phyloP scores from a whole-genome alignment of 1,140 invertebrate genomes.

The Odontomachus brunneus region DNA sequence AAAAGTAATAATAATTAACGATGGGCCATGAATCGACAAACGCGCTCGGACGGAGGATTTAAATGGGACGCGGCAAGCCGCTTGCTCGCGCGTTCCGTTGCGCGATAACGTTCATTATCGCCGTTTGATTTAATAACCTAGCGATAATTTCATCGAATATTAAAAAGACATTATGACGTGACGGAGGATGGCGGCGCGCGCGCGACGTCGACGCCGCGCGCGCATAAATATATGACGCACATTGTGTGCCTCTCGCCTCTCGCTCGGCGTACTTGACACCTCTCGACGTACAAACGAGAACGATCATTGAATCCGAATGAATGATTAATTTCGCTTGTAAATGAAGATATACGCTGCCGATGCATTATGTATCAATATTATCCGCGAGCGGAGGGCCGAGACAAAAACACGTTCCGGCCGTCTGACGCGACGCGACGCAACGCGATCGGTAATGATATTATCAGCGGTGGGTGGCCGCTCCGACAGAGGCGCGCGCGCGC shows the following conservation, averaged over 20 bases:
- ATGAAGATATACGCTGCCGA: slow-evolving; percentile 52
- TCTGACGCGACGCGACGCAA: slow-evolving; percentile 27
- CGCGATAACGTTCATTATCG: slow-evolving; percentile 45
- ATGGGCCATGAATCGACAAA: slow-evolving; percentile 28
- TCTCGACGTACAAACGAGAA: slow-evolving; percentile 54
- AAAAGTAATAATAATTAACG: slow-evolving; percentile 51
- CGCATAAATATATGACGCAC: slow-evolving; percentile 46
- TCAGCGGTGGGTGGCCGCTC: too few species aligned
- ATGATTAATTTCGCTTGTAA: slow-evolving; percentile 62
- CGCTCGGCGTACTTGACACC: slow-evolving; percentile 41
- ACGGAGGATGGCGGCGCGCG: background rate
- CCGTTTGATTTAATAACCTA: slow-evolving; percentile 55
- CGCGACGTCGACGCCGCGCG: background rate
- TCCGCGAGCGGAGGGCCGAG: slow-evolving; percentile 28
- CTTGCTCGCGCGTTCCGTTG: background rate
- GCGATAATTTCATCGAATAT: slow-evolving; percentile 43
- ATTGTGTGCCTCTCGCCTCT: slow-evolving; percentile 31
- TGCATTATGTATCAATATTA: slow-evolving; percentile 59
- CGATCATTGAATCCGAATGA: slow-evolving; percentile 60
- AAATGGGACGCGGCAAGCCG: slow-evolving; percentile 35
- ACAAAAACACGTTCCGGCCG: slow-evolving; percentile 56
- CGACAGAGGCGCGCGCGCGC: slow-evolving; percentile 3
- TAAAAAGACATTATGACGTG: slow-evolving; percentile 55
- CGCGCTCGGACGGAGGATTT: background rate
- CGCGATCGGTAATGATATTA: slow-evolving; percentile 30